Percentiles rank a stretch among this genome's conserved stretches.
Conservation (phyloP, 2,113 vertebrate genomes). For the Corydoras maculifer region DNA sequence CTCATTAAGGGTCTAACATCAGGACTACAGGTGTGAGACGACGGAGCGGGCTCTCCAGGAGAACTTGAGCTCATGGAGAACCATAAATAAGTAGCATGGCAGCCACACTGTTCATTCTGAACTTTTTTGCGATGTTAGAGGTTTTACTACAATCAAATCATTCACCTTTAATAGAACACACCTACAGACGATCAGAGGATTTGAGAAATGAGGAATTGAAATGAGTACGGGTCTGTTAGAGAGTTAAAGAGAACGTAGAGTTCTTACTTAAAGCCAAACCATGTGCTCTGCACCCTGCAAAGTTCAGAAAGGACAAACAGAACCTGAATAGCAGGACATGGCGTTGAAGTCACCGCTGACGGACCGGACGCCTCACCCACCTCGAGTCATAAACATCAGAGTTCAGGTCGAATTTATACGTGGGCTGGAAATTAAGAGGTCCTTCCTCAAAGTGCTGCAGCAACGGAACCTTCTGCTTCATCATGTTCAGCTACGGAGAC, state of each 20-base stretch:
- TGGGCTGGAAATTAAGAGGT: conserved; percentile 82
- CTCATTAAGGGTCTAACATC: too few species aligned
- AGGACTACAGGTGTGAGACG: too few species aligned
- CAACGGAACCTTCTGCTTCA: conserved; percentile 73
- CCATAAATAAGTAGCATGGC: too few species aligned
- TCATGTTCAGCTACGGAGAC: conserved; percentile 74
- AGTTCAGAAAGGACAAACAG: conserved; percentile 39
- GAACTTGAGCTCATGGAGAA: too few species aligned
- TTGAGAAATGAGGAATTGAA: neutral
- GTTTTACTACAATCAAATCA: too few species aligned
- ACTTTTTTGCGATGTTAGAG: too few species aligned
- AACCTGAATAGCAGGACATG: neutral
- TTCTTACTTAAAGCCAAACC: conserved; percentile 78
- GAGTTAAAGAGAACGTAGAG: conserved; percentile 6
- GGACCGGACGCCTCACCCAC: conserved; percentile 45
- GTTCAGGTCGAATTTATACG: conserved; percentile 88
- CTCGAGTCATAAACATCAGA: conserved; percentile 85
- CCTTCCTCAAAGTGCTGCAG: conserved; percentile 88
- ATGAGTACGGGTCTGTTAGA: neutral
- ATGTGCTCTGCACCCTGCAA: conserved; percentile 66
- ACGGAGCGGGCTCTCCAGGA: too few species aligned
- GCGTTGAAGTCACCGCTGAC: neutral
- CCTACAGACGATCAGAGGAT: conserved; percentile 1
- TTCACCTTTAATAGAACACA: too few species aligned
- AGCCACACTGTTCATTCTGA: too few species aligned